phyloP scores from a whole-genome alignment of 2,797 vertebrate species.

The Muscicapa striata region DNA sequence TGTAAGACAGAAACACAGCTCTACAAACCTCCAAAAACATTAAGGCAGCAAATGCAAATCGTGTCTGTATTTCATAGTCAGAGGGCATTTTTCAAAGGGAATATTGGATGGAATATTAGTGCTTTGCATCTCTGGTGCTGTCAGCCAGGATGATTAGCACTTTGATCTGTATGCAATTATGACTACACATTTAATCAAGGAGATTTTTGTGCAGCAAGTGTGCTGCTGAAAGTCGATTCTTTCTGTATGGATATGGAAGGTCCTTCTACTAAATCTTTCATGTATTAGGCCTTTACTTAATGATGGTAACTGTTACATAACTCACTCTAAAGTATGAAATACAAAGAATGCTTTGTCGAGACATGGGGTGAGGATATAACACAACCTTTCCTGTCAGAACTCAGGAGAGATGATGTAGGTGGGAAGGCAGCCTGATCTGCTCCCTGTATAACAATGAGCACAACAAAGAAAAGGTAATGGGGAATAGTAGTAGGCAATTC shows the following conservation, averaged over 20 bases:
- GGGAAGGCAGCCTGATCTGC: neutral
- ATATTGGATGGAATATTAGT: constrained; percentile 14
- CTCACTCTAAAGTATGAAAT: neutral
- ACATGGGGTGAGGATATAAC: neutral
- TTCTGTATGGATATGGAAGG: neutral
- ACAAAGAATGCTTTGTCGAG: neutral
- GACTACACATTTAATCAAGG: constrained; percentile 32
- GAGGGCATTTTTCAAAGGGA: constrained; percentile 46
- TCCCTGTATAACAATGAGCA: neutral
- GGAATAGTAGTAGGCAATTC: neutral
- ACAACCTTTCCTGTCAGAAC: neutral
- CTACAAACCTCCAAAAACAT: neutral
- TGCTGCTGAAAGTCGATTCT: neutral
- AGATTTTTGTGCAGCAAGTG: constrained; percentile 20
- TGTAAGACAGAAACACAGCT: neutral
- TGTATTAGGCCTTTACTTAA: neutral
- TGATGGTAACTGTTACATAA: neutral
- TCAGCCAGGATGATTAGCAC: constrained; percentile 50
- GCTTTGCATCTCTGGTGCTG: constrained; percentile 29
- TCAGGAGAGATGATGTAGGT: neutral
- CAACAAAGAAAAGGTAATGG: neutral
- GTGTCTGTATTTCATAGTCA: neutral
- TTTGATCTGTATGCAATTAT: constrained; percentile 62
- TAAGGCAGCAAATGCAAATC: neutral
- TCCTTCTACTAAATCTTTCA: neutral